A percentile compares a stretch with the other conserved stretches of the same genome.
phyloP scores from a whole-genome alignment of 1,140 invertebrate genomes.

The Tetranychus urticae region DNA sequence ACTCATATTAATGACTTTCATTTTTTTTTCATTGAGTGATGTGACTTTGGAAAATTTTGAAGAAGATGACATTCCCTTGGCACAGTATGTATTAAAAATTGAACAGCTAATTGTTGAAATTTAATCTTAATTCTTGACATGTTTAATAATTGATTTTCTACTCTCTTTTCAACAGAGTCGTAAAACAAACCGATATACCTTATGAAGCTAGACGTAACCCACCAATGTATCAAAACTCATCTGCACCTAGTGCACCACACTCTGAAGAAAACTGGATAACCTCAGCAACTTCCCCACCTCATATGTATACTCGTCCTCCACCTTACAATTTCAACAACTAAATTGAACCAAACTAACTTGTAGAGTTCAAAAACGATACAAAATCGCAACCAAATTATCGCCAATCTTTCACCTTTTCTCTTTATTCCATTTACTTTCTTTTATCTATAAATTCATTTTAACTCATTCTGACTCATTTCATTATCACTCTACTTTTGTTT shows the following conservation, averaged over 20 bases:
- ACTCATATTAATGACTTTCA: background rate
- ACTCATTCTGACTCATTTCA: no score
- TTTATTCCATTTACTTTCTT: no score
- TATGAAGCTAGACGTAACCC: background rate
- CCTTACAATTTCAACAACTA: conserved; percentile 7
- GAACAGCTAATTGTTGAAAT: no score
- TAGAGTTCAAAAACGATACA: background rate
- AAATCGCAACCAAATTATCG: no score
- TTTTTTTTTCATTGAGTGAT: background rate
- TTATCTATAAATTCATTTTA: no score
- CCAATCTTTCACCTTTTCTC: no score
- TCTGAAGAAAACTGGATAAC: conserved; percentile 7
- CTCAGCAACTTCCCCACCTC: conserved; percentile 3
- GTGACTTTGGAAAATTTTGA: conserved; percentile 8
- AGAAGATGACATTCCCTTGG: conserved; percentile 9
- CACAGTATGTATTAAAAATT: conserved; percentile 3
- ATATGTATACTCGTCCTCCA: conserved; percentile 5
- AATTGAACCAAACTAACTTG: background rate
- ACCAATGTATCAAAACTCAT: background rate
- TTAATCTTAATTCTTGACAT: no score
- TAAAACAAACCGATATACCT: background rate
- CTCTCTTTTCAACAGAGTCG: background rate
- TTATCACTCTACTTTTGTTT: no score
- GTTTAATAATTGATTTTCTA: background rate
- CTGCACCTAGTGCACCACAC: background rate